These are phyloP conservation scores for Sebastes minor DNA, from an alignment of 2,797 vertebrate genomes.

Conservation along the genomic window DNA sequence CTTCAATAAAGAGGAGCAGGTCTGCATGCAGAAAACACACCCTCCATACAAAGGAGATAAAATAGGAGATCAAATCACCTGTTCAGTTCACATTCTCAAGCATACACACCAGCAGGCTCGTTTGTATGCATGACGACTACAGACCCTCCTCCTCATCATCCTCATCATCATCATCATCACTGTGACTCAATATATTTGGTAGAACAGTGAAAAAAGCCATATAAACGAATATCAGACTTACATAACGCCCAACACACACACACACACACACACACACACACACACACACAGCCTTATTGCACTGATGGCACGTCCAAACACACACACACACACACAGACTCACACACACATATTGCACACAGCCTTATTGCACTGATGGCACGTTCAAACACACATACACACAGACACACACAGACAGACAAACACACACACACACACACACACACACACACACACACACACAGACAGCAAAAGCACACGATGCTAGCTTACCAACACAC, in stretches of 20 bases:
- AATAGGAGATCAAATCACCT: slow-evolving; percentile 26
- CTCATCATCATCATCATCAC: slow-evolving; percentile 19
- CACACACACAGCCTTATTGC: background rate
- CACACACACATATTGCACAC: background rate
- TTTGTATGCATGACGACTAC: slow-evolving; percentile 19
- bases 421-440: background rate
- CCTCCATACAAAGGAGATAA: background rate
- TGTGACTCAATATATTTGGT: slow-evolving; percentile 25
- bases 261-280: background rate
- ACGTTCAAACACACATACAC: background rate
- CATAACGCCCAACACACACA: slow-evolving; percentile 45
- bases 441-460: background rate
- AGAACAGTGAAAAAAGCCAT: slow-evolving; percentile 8
- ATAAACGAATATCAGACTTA: slow-evolving; percentile 43
- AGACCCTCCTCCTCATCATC: background rate
- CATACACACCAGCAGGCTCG: background rate
- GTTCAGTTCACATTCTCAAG: background rate
- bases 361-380: slow-evolving; percentile 32
- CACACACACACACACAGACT: background rate
- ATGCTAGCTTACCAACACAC: background rate
- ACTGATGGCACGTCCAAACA: slow-evolving; percentile 26
- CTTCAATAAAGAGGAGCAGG: background rate
- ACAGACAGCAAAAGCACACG: background rate
- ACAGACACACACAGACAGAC: background rate
- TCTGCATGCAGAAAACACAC: background rate